Evolutionary conservation across 2,888 invertebrate species (phyloP).

Genomic region (Rotaria sp.): DNA sequence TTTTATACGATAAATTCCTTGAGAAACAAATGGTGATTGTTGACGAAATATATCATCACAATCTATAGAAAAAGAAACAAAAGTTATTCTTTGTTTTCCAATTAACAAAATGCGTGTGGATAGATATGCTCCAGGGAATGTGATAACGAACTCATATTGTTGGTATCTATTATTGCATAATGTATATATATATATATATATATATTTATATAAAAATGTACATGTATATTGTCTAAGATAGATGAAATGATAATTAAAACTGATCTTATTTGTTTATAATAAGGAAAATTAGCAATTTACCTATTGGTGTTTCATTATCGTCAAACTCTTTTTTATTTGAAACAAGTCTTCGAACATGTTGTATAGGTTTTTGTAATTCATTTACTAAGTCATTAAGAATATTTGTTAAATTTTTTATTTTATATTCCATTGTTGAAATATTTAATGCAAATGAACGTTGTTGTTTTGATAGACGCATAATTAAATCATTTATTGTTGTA

Average conservation of each 20-base stretch:
- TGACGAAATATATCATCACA: slow-evolving; percentile 14
- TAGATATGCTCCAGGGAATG: slow-evolving; percentile 18
- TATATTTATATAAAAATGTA: neutral
- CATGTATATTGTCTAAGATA: neutral
- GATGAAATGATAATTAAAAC: neutral
- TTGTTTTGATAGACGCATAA: neutral
- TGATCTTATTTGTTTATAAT: neutral
- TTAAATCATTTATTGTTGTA: neutral
- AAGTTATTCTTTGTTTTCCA: slow-evolving; percentile 3
- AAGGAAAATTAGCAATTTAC: neutral
- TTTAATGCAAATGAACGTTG: slow-evolving; percentile 9
- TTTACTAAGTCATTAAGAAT: neutral
- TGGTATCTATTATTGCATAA: slow-evolving; percentile 17
- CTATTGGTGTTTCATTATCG: slow-evolving; percentile 16
- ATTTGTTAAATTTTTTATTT: neutral
- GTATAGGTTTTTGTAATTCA: neutral
- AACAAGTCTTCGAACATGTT: neutral
- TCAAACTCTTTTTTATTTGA: neutral
- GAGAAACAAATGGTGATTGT: neutral
- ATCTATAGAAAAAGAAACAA: slow-evolving; percentile 23
- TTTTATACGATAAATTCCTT: neutral
- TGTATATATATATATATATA: neutral
- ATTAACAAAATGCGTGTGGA: neutral
- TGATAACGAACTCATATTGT: slow-evolving; percentile 4
- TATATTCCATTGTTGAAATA: neutral